Conservation (phyloP, 2,888 invertebrate species). For the Electrophaes corylata region DNA sequence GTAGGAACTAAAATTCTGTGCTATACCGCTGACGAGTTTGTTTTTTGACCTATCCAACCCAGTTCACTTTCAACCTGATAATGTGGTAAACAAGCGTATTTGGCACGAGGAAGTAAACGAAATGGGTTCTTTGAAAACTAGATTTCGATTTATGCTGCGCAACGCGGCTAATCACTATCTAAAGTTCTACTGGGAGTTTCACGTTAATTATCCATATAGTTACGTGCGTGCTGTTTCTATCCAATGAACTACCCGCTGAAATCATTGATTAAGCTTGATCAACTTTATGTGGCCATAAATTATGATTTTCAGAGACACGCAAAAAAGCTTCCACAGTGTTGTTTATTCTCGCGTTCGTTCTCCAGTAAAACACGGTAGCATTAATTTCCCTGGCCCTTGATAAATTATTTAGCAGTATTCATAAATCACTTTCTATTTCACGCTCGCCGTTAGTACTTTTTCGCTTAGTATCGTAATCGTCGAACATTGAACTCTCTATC, state of each 20-base stretch:
- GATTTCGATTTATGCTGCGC: slow-evolving; percentile 30
- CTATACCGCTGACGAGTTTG: slow-evolving; percentile 1
- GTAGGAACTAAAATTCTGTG: slow-evolving; percentile 24
- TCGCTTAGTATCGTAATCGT: background rate
- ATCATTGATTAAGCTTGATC: background rate
- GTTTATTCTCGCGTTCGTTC: slow-evolving; percentile 34
- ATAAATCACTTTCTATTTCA: slow-evolving; percentile 47
- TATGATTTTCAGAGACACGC: slow-evolving; percentile 8
- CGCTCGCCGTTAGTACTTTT: background rate
- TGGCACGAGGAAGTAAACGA: slow-evolving; percentile 8
- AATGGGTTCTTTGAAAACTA: slow-evolving; percentile 8
- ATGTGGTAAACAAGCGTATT: slow-evolving; percentile 12
- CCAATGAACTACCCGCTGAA: background rate
- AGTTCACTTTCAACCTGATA: slow-evolving; percentile 15
- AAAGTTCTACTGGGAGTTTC: slow-evolving; percentile 15
- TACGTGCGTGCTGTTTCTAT: background rate
- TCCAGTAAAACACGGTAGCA: slow-evolving; percentile 47
- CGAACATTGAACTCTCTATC: slow-evolving; percentile 38
- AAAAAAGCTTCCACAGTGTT: slow-evolving; percentile 26
- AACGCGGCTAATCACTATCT: slow-evolving; percentile 24
- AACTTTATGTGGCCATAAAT: background rate
- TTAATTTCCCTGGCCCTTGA: slow-evolving; percentile 59
- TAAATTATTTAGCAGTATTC: slow-evolving; percentile 59
- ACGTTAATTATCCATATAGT: slow-evolving; percentile 9
- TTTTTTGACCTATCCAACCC: slow-evolving; percentile 1